phyloP scores from a whole-genome alignment of 2,888 invertebrate genomes.

The Anagyrus pseudococci region DNA sequence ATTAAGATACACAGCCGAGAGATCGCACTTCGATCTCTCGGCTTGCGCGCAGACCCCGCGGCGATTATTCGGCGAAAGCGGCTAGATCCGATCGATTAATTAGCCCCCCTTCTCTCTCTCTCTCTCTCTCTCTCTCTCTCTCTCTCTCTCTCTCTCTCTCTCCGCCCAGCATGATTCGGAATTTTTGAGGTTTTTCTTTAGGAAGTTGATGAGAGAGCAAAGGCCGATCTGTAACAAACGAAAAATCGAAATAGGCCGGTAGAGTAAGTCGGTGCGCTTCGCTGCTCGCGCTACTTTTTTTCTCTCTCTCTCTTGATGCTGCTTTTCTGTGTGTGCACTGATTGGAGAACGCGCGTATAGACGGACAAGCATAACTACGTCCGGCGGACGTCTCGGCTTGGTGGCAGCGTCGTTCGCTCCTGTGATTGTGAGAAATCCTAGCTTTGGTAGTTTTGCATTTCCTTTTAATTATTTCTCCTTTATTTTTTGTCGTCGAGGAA shows the following conservation, averaged over 20 bases:
- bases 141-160: no score
- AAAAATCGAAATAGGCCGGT: not conserved
- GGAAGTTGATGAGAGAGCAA: no score
- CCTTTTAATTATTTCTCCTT: no score
- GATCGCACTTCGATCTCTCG: not conserved
- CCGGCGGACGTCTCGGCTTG: conserved; percentile 23
- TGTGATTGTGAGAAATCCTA: not conserved
- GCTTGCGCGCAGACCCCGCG: not conserved
- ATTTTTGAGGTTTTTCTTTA: not conserved
- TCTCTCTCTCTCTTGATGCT: conserved; percentile 19
- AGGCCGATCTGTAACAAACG: not conserved
- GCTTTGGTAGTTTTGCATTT: no score
- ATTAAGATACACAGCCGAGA: not conserved
- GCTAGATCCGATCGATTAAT: not conserved
- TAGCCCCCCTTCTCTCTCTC: no score
- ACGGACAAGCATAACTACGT: conserved; percentile 19
- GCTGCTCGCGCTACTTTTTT: not conserved
- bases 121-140: no score
- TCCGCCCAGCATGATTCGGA: no score
- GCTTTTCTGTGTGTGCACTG: not conserved
- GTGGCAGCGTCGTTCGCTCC: not conserved
- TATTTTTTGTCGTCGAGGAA: no score
- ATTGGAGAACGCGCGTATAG: not conserved
- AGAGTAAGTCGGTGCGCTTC: not conserved
- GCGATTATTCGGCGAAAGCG: not conserved